A percentile compares a stretch with the other conserved stretches of the same genome.
phyloP scores from a whole-genome alignment of 2,113 vertebrate species.

The Taxidea taxus region DNA sequence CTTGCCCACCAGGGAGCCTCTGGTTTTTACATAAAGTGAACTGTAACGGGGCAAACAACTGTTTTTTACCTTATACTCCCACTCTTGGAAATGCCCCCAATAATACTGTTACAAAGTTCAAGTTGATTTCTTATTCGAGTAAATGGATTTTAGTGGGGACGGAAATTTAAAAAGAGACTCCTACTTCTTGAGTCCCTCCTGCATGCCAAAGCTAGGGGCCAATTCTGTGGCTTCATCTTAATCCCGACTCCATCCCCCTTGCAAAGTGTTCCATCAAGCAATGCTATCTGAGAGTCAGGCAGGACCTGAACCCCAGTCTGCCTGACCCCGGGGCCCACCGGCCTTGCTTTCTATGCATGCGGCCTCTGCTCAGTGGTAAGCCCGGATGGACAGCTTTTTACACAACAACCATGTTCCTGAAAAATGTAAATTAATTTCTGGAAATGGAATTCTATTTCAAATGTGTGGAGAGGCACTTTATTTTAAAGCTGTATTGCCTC shows the following conservation, averaged over 20 bases:
- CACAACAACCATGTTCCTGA: neutral
- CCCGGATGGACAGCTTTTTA: neutral
- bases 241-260: neutral
- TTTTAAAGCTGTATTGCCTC: neutral
- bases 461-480: neutral
- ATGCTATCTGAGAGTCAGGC: neutral
- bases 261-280: neutral
- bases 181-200: neutral
- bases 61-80: neutral
- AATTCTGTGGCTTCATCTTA: neutral
- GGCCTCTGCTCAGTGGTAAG: neutral
- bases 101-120: neutral
- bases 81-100: neutral
- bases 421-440: neutral
- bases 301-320: neutral
- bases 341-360: neutral
- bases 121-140: neutral
- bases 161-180: neutral
- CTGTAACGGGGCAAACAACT: neutral
- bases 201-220: neutral
- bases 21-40: constrained; percentile 6
- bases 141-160: neutral
- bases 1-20: neutral
- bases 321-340: neutral
- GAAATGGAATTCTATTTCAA: neutral